Base-by-base conservation (phyloP, 2,888 invertebrate genomes). In the Noctua janthe region DNA sequence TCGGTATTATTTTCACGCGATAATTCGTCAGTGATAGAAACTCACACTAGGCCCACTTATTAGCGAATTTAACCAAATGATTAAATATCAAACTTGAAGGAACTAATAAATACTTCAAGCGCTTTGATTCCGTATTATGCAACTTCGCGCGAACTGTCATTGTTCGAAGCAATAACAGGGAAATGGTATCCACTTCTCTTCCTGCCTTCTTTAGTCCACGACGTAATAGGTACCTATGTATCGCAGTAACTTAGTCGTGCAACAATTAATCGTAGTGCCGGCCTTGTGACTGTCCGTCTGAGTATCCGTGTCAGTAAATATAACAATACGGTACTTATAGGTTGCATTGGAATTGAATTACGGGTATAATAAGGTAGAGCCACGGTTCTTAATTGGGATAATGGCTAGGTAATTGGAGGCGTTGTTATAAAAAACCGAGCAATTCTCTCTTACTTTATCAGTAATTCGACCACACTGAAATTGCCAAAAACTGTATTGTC, bases 251-350 rank as follows among this genome's bases (percentile, higher is more conserved):
- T 74, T 64, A 59, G 39, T 80, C 43, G 84, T 74, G 79, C 51
- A 76, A 51, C 66, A 78, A 77, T 70, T 76, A 72, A 76, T 80
- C 76, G 75, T 49, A 11, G 73, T 72, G 74, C 20, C 79, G 90
- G 83, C 92, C 93, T 93, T 92, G 92, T 81, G 72, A 73, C 76
- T 83, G 89, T 92, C 90, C 90, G 92, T 89, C 78, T 91, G 80
- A 78, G 89, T 90, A 91, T 92, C 92, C 92, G 91, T 88, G 82
- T 88, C 81, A 62, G 67, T 74, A 69, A 81, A 35, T 70, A 78
- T 51, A 20, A 73, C 59, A 49, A 51, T 66, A 62, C 43, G 29
- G 64, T 76, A 67, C 43, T 67, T 70, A 54, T 17, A 64, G 59
- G 47, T 75, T 75, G 74, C 59, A 59, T 69, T 86, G 17, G 29